Evolutionary conservation across 2,797 vertebrate species (phyloP), one percentile per base, ranked within the genome.

Genomic region (Parambassis ranga): DNA sequence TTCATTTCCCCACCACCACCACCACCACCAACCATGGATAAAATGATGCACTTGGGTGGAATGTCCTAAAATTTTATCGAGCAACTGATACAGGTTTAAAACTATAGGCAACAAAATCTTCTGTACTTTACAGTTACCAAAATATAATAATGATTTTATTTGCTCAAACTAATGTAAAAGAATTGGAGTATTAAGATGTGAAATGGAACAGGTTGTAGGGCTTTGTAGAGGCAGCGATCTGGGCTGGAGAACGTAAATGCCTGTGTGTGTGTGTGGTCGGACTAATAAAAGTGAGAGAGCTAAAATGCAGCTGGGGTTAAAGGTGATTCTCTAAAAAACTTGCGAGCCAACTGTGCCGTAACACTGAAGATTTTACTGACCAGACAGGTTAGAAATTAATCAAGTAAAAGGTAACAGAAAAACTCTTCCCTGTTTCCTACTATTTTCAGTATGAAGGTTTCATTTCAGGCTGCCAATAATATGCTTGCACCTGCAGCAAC

Each of bases 401-500:
- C 3, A 41, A 52, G 16, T 31, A 14, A 22, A 23, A 33, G 11
- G 9, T 10, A 41, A 36, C 46, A n/a, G 32, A 24, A 60, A 66
- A 38, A 30, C 33, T 16, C 4, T 46, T 65, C 26, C 20, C 7
- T 2, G 0, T 75, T 71, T 48, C 72, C 60, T 49, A 41, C 60
- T 13, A 31, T 75, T 51, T 30, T 57, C 71, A 51, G 52, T 60
- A 65, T 50, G 66, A 77, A 61, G 69, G 48, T 62, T 66, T 61
- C 56, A 68, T 72, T 77, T 67, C 16, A 22, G 70, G 69, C 72
- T 57, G 74, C 33, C n/a, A 49, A 71, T 83, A 82, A 85, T 88
- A 85, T 76, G 69, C 74, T 70, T 65, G 77, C 90, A 90, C 87
- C 87, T 90, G 89, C 82, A 89, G 67, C 33, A 65, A 66, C 44